Evolutionary conservation across 2,113 vertebrate genomes (phyloP), one percentile per base, ranked within the genome.

Genomic region (Heterotis niloticus): DNA sequence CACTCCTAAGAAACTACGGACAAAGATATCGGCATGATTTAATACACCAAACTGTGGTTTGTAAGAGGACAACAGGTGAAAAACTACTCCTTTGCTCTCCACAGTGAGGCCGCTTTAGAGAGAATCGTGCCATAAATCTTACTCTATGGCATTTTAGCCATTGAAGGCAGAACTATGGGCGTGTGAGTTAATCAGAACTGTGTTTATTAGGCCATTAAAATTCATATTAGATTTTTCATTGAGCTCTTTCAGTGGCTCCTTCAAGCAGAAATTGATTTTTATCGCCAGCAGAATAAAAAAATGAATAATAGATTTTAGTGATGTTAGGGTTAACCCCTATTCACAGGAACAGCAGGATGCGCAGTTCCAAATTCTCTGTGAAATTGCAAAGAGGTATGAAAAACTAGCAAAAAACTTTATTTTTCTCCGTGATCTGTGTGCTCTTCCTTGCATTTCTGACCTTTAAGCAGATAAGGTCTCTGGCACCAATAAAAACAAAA

Each of bases 131-230:
- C n/a, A 59, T 34, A 24, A 59, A 29, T 71, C 71, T 80, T 57
- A 20, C 70, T 79, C 20, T 10, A 75, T 56, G 23, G 76, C 23
- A 44, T 52, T 74, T 51, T 60, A 75, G 51, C 64, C 23, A 24
- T 67, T 18, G 54, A 72, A 65, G 44, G 75, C 71, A 66, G 67
- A 59, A 52, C 67, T 60, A 71, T 59, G 57, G 66, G 20, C 51
- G n/a, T 65, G 44, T 13, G 20, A 75, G 62, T 59, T 80, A 67
- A 80, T 80, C 78, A 80, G 78, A 66, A 20, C 62, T 18, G 24
- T 74, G 71, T 75, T 80, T 80, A 75, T 75, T 80, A 66, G 78
- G 62, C 26, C 71, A 80, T 80, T 74, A 80, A 80, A 80, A 80
- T 74, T 80, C 78, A 74, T 73, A 80, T 80, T 80, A 56, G 71